Evolutionary conservation across 2,113 vertebrate species (phyloP).

Genomic region (Sebastes fasciatus): DNA sequence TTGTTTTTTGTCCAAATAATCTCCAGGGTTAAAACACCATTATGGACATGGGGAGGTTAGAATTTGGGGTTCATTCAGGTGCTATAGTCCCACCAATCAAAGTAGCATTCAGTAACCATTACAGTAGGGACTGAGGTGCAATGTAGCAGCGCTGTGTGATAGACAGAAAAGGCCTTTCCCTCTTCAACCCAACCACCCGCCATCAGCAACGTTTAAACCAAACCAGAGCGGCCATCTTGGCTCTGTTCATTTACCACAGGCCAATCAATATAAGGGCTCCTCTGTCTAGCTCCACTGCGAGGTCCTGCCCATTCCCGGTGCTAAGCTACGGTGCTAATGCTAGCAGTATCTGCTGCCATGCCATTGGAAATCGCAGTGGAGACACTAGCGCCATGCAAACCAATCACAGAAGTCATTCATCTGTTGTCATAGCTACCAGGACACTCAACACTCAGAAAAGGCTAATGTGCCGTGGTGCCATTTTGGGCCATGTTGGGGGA

Average conservation of each 20-base stretch:
- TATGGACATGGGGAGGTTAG: conserved; percentile 40
- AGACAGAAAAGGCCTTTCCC: conserved; percentile 81
- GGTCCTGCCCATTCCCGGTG: conserved; percentile 81
- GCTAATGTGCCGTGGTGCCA: conserved; percentile 58
- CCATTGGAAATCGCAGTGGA: conserved; percentile 80
- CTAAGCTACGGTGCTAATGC: conserved; percentile 75
- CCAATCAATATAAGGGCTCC: conserved; percentile 70
- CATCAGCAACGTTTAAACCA: conserved; percentile 30
- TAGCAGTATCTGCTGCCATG: conserved; percentile 75
- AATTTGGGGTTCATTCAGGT: conserved; percentile 71
- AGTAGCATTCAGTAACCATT: conserved; percentile 71
- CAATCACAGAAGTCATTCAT: conserved; percentile 76
- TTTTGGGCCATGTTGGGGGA: conserved; percentile 35
- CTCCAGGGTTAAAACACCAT: conserved; percentile 56
- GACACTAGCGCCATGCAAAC: conserved; percentile 84
- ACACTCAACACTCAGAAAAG: conserved; percentile 50
- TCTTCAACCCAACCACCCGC: neutral
- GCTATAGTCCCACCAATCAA: conserved; percentile 54
- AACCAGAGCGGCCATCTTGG: conserved; percentile 33
- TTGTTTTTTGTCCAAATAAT: conserved; percentile 47
- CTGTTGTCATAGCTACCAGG: conserved; percentile 63
- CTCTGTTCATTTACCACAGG: conserved; percentile 56
- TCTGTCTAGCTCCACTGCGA: conserved; percentile 83
- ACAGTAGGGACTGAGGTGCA: conserved; percentile 68
- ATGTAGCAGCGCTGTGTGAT: conserved; percentile 72